Conservation (phyloP, 92 coral and sea anemone species). For the Palythoa grandis region DNA sequence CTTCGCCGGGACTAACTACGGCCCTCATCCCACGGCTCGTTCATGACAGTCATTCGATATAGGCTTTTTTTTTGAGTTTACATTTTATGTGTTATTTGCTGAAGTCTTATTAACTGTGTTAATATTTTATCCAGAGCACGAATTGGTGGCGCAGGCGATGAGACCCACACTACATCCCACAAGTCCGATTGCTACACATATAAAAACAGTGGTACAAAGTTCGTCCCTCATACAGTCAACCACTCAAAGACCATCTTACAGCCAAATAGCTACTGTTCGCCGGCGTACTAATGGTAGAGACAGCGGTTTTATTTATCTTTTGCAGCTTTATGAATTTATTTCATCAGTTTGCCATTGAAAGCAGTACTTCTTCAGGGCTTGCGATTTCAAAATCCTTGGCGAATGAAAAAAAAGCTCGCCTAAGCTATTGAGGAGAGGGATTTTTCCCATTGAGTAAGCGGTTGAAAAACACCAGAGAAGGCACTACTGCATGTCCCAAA, state of each 20-base stretch:
- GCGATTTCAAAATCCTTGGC: not conserved
- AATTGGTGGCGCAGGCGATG: not conserved
- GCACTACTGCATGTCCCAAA: too few species aligned
- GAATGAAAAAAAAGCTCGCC: not conserved
- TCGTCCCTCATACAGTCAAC: not conserved
- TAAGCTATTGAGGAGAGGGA: too few species aligned
- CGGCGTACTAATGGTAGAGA: not conserved
- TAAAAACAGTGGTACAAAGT: not conserved
- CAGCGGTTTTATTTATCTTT: too few species aligned
- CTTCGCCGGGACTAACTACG: too few species aligned
- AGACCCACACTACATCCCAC: not conserved
- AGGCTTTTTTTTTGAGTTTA: too few species aligned
- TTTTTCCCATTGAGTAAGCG: too few species aligned
- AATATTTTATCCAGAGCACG: not conserved
- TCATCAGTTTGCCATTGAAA: not conserved
- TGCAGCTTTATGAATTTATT: not conserved
- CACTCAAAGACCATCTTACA: conserved; percentile 13
- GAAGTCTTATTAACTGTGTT: too few species aligned
- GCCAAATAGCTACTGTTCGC: conserved; percentile 3
- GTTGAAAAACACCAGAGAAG: too few species aligned
- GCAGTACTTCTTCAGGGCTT: not conserved
- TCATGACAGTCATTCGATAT: too few species aligned
- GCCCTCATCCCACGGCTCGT: too few species aligned
- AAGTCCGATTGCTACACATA: conserved; percentile 29
- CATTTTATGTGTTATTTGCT: too few species aligned